phyloP scores from a whole-genome alignment of 2,797 vertebrate species.

The Haliaeetus albicilla region DNA sequence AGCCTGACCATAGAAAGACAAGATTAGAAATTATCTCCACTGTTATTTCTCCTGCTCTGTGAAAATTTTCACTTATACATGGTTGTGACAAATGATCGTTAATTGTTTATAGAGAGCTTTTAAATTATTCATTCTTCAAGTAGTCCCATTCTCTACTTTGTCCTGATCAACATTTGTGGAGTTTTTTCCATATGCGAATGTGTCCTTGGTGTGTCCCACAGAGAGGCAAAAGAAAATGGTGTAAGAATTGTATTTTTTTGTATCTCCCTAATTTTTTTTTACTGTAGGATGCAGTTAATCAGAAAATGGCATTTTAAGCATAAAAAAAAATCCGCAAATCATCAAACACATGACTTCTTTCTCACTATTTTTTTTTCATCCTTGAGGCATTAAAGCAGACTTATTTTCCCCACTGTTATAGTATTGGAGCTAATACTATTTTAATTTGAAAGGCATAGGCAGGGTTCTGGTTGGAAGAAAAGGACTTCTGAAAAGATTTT shows the following conservation, averaged over 20 bases:
- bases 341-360: neutral
- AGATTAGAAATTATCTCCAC: neutral
- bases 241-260: neutral
- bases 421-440: neutral
- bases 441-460: neutral
- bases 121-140: neutral
- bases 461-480: neutral
- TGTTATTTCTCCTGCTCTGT: neutral
- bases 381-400: neutral
- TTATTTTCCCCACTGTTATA: neutral
- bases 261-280: neutral
- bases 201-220: neutral
- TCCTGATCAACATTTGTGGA: neutral
- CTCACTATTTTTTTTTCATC: neutral
- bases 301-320: neutral
- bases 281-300: neutral
- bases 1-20: neutral
- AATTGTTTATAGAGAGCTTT: neutral
- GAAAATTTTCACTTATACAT: neutral
- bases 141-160: neutral
- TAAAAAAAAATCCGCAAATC: neutral
- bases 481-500: neutral
- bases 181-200: neutral
- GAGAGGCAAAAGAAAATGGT: neutral
- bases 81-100: neutral